phyloP scores from a whole-genome alignment of 2,888 invertebrate genomes.

The Horisme vitalbata region DNA sequence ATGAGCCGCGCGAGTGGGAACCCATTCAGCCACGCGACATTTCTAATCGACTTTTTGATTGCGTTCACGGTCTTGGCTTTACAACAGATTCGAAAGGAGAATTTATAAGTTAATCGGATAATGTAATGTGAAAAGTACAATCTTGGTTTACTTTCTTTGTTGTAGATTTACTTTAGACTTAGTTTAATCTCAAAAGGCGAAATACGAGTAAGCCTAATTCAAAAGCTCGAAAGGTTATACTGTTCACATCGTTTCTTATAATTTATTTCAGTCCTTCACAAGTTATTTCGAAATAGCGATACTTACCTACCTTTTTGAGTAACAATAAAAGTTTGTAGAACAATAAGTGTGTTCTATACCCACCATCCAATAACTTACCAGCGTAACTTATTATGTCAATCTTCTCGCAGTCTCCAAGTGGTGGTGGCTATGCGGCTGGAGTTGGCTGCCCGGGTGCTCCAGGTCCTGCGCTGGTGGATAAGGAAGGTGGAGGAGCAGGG shows the following conservation, averaged over 20 bases:
- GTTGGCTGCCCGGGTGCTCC: slow-evolving; percentile 56
- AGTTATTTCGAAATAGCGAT: too few relatives aligned
- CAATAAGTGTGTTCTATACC: too few relatives aligned
- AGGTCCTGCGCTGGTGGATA: slow-evolving; percentile 58
- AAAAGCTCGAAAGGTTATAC: too few relatives aligned
- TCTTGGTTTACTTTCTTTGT: slow-evolving; percentile 14
- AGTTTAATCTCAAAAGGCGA: too few relatives aligned
- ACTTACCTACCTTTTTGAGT: too few relatives aligned
- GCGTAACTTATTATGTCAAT: neutral
- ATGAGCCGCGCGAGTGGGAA: slow-evolving; percentile 79
- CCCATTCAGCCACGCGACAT: slow-evolving; percentile 79
- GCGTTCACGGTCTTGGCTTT: slow-evolving; percentile 65
- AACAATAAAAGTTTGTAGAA: too few relatives aligned
- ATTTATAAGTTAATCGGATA: slow-evolving; percentile 42
- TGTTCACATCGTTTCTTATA: too few relatives aligned
- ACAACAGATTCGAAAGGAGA: slow-evolving; percentile 54
- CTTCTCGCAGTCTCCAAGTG: slow-evolving; percentile 65
- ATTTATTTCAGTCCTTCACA: too few relatives aligned
- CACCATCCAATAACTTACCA: too few relatives aligned
- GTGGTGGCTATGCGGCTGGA: slow-evolving; percentile 64
- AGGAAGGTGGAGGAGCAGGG: slow-evolving; percentile 72
- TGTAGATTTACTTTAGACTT: neutral
- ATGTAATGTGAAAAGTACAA: slow-evolving; percentile 13
- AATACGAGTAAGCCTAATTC: too few relatives aligned
- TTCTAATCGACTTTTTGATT: slow-evolving; percentile 83